phyloP scores from a whole-genome alignment of 2,888 invertebrate species.

The Cybosia mesomella region DNA sequence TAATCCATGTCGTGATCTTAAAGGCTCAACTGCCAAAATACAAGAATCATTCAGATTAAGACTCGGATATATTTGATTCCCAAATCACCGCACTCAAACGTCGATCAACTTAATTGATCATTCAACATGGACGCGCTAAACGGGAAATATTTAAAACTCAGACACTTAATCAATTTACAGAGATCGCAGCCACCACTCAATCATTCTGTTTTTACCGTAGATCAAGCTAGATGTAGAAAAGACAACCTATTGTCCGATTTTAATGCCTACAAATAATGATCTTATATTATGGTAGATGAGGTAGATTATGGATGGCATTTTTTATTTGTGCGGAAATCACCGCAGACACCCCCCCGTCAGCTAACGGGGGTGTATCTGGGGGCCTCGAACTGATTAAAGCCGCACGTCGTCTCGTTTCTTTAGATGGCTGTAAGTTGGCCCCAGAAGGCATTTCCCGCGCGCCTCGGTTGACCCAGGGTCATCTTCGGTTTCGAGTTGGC shows the following conservation, averaged over 20 bases:
- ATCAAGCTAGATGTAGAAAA: constrained; percentile 37
- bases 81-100: constrained; percentile 64
- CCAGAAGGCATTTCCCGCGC: no score
- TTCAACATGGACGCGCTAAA: constrained; percentile 66
- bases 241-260: background rate
- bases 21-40: constrained; percentile 39
- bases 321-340: no score
- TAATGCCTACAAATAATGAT: constrained; percentile 25
- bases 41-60: constrained; percentile 57
- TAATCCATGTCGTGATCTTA: constrained; percentile 24
- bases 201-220: constrained; percentile 59
- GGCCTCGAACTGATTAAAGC: no score
- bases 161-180: constrained; percentile 81
- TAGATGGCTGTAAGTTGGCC: no score
- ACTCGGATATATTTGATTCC: constrained; percentile 59
- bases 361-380: no score
- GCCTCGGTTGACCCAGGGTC: no score
- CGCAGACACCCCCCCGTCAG: no score
- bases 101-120: constrained; percentile 84
- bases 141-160: constrained; percentile 76
- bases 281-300: background rate
- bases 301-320: background rate
- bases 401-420: no score
- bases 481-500: no score
- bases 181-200: constrained; percentile 76